phyloP scores from a whole-genome alignment of 2,888 invertebrate genomes.

The Plebejus argus region DNA sequence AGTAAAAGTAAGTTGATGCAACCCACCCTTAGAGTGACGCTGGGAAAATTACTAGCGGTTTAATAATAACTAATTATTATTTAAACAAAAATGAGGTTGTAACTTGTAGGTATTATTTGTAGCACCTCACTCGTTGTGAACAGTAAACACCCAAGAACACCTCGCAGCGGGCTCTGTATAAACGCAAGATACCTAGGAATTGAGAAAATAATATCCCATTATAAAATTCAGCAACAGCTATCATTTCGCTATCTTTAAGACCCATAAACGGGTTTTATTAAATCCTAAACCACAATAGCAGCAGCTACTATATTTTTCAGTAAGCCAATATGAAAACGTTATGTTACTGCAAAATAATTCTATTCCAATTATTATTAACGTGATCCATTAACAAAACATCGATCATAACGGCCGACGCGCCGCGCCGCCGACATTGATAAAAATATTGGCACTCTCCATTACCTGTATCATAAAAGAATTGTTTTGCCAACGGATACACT shows the following conservation, averaged over 20 bases:
- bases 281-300: not conserved
- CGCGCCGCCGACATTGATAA: not conserved
- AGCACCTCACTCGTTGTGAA: too few species aligned
- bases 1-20: too few species aligned
- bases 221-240: not conserved
- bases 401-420: not conserved
- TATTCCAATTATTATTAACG: not conserved
- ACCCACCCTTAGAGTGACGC: too few species aligned
- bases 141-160: too few species aligned
- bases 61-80: too few species aligned
- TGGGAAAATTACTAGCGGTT: too few species aligned
- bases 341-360: not conserved
- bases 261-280: constrained; percentile 9
- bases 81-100: too few species aligned
- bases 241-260: not conserved
- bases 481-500: constrained; percentile 23
- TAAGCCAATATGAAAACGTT: not conserved
- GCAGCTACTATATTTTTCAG: not conserved
- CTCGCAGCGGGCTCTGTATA: not conserved
- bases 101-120: too few species aligned
- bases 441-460: constrained; percentile 10
- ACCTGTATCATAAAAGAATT: constrained; percentile 21
- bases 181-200: not conserved
- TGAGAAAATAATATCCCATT: not conserved
- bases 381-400: not conserved